A percentile compares a stretch with the other conserved stretches of the same genome.
These are phyloP conservation scores for Callipepla squamata DNA, from an alignment of 2,113 vertebrate genomes.

Conservation along the genomic window DNA sequence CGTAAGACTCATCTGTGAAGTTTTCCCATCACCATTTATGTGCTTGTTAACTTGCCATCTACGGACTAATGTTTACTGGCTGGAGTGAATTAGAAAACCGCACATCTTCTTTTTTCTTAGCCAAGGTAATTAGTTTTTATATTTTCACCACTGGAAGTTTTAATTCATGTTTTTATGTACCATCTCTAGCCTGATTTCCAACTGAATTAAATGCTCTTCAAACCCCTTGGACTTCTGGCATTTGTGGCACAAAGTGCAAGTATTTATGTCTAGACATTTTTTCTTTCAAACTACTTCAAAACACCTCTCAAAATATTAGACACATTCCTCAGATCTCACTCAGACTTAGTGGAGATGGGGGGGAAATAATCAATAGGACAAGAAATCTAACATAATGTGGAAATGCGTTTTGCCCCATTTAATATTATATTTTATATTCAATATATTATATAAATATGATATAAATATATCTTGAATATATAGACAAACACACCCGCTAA, in stretches of 20 bases:
- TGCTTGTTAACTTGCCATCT: not conserved
- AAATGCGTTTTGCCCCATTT: not conserved
- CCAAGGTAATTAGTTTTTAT: not conserved
- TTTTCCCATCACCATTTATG: not conserved
- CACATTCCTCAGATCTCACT: not conserved
- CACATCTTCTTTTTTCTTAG: not conserved
- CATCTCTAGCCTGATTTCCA: not conserved
- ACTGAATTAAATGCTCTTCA: not conserved
- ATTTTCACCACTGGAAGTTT: not conserved
- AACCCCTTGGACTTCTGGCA: not conserved
- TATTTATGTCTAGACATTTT: rapidly evolving
- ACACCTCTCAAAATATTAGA: not conserved
- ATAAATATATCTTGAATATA: not conserved
- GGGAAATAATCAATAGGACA: not conserved
- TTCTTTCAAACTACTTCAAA: not conserved
- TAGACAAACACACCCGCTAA: not conserved
- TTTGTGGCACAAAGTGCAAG: not conserved
- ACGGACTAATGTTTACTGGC: not conserved
- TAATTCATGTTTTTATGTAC: not conserved
- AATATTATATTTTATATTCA: too few species aligned
- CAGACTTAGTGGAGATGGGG: not conserved
- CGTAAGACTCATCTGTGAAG: not conserved
- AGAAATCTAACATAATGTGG: not conserved
- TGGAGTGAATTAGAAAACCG: not conserved
- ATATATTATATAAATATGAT: too few species aligned